Conservation (phyloP, 2,797 vertebrate genomes). For the Merluccius polli region DNA sequence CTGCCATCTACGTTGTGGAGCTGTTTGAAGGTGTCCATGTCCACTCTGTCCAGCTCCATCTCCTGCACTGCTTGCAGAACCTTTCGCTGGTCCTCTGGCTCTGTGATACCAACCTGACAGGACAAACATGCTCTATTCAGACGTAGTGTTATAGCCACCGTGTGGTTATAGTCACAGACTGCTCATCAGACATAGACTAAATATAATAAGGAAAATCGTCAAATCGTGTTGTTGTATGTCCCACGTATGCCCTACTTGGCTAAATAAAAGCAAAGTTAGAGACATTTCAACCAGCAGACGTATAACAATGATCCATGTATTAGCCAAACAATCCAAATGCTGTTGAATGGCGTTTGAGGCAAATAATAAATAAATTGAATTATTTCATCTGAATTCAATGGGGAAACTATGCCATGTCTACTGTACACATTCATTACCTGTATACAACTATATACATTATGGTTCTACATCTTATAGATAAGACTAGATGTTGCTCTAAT, state of each 20-base stretch:
- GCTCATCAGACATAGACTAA: not conserved
- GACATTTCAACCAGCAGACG: not conserved
- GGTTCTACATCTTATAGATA: not conserved
- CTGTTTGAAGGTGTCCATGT: conserved; percentile 70
- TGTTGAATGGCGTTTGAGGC: not conserved
- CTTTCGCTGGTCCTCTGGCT: conserved; percentile 79
- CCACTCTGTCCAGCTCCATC: conserved; percentile 78
- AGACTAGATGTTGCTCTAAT: not conserved
- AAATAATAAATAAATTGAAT: not conserved
- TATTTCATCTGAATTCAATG: not conserved
- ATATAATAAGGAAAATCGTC: not conserved
- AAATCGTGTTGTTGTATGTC: not conserved
- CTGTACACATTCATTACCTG: not conserved
- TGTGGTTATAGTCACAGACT: no score
- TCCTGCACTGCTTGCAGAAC: conserved; percentile 75
- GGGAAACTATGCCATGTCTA: not conserved
- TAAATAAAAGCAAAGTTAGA: not conserved
- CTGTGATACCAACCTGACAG: conserved; percentile 79
- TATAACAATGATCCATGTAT: not conserved
- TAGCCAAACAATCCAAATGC: not conserved
- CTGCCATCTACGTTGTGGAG: conserved; percentile 73
- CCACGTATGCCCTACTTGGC: not conserved
- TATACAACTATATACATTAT: not conserved
- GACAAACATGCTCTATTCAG: not conserved
- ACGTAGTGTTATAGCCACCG: not conserved